Evolutionary conservation across 2,797 vertebrate species (phyloP).

Genomic region (Cirrhinus mrigala): DNA sequence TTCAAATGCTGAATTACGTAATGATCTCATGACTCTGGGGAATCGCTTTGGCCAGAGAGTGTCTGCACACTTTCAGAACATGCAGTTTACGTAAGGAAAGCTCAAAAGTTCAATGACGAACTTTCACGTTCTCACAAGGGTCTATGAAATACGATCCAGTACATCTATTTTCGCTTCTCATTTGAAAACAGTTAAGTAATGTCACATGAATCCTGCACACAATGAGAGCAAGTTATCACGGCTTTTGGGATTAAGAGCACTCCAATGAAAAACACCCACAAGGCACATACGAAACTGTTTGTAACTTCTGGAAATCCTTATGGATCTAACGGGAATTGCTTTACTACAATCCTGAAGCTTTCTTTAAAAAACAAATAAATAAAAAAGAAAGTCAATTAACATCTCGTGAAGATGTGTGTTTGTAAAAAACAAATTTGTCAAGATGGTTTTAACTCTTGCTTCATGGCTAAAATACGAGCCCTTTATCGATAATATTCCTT

Average conservation of each 20-base stretch:
- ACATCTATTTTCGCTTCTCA: constrained; percentile 45
- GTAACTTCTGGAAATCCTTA: not conserved
- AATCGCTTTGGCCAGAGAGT: constrained; percentile 25
- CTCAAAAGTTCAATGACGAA: constrained; percentile 24
- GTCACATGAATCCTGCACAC: not conserved
- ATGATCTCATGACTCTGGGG: constrained; percentile 43
- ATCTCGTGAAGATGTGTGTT: too few species aligned
- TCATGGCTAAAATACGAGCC: too few species aligned
- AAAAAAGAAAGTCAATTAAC: too few species aligned
- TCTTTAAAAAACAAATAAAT: not conserved
- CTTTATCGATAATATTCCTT: not conserved
- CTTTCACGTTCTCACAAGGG: constrained; percentile 25
- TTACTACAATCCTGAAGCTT: not conserved
- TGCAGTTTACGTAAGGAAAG: constrained; percentile 47
- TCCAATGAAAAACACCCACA: not conserved
- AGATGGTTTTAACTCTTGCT: too few species aligned
- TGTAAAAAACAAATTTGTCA: too few species aligned
- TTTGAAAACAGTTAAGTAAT: constrained; percentile 19
- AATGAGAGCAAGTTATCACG: not conserved
- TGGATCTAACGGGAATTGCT: not conserved
- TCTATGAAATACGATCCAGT: constrained; percentile 26
- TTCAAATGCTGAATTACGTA: constrained; percentile 33
- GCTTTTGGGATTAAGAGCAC: not conserved
- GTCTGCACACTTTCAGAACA: constrained; percentile 42
- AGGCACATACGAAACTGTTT: constrained; percentile 7